A percentile compares a stretch with the other conserved stretches of the same genome.
Evolutionary conservation across 2,888 invertebrate genomes (phyloP).

Genomic region (Antheraea assamensis): DNA sequence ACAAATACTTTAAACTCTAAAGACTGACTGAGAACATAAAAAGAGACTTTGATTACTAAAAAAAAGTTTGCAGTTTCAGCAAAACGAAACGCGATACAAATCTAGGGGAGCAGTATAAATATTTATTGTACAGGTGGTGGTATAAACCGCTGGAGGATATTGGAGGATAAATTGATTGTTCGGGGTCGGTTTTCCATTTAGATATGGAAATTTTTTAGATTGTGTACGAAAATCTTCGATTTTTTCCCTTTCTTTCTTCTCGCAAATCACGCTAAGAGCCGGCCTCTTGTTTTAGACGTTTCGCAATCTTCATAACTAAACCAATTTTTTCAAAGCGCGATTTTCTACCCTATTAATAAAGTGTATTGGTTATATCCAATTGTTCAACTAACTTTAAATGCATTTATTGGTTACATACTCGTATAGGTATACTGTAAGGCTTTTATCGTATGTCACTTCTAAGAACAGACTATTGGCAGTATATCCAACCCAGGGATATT

Average conservation of each 20-base stretch:
- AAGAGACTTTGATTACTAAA: constrained; percentile 21
- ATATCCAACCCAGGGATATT: too few species aligned
- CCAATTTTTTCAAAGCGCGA: constrained; percentile 8
- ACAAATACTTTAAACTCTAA: not conserved
- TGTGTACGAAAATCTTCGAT: constrained; percentile 80
- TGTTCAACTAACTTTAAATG: not conserved
- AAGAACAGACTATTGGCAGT: too few species aligned
- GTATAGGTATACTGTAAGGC: not conserved
- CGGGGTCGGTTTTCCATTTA: constrained; percentile 82
- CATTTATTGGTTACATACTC: not conserved
- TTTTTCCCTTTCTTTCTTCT: constrained; percentile 64
- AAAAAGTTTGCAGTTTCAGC: constrained; percentile 45
- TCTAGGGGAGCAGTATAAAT: constrained; percentile 76
- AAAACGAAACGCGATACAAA: constrained; percentile 62
- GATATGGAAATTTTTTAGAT: constrained; percentile 82
- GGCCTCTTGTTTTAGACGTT: constrained; percentile 41
- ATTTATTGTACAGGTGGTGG: constrained; percentile 82
- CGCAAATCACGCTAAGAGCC: constrained; percentile 70
- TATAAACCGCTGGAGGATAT: constrained; percentile 81
- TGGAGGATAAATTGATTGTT: constrained; percentile 82
- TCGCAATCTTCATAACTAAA: constrained; percentile 44
- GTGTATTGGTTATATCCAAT: not conserved
- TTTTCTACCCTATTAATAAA: not conserved
- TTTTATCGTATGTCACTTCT: too few species aligned
- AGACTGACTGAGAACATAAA: not conserved